A percentile compares a stretch with the other conserved stretches of the same genome.
Conservation (phyloP, 2,113 vertebrate species). For the Zootoca vivipara region DNA sequence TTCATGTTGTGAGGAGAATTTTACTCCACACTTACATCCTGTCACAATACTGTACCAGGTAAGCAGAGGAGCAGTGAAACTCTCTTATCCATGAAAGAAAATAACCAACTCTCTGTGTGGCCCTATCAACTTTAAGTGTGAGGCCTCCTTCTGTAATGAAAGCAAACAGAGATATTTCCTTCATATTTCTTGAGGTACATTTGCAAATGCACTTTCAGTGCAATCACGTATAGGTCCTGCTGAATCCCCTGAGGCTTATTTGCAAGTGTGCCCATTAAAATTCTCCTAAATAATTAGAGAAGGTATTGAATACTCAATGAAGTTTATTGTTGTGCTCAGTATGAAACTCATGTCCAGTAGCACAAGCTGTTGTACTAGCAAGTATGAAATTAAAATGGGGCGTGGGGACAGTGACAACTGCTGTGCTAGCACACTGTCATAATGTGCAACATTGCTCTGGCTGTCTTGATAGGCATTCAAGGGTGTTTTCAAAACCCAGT, state of each 20-base stretch:
- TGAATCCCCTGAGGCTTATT: no score
- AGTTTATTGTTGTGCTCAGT: not conserved
- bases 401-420: not conserved
- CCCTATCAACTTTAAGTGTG: not conserved
- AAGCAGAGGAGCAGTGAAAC: not conserved
- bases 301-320: not conserved
- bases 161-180: not conserved
- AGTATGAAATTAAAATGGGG: not conserved
- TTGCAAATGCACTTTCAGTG: not conserved
- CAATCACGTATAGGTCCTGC: no score
- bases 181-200: not conserved
- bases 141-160: not conserved
- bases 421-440: not conserved
- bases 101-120: not conserved
- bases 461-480: not conserved
- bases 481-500: not conserved
- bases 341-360: not conserved
- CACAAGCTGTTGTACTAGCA: not conserved
- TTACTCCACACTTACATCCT: no score
- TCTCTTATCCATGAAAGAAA: not conserved
- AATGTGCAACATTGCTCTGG: not conserved
- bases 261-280: no score
- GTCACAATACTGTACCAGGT: not conserved
- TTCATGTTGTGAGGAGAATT: not conserved
- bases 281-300: not conserved